Conservation (phyloP, 2,888 invertebrate species). For the Pharmacophagus antenor region DNA sequence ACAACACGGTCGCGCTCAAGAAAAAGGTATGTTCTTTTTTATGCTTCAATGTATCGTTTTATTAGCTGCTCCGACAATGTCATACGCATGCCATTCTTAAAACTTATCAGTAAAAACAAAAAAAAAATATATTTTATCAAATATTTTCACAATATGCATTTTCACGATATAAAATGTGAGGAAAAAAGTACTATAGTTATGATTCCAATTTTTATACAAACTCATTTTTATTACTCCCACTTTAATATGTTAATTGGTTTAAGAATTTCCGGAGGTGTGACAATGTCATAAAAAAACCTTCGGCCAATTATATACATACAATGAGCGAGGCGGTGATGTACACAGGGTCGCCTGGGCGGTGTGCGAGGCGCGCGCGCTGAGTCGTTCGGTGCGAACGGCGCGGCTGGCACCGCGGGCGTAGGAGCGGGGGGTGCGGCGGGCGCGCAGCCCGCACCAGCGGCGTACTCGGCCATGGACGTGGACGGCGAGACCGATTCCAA, state of each 20-base stretch:
- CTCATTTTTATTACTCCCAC: no score
- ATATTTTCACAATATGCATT: no score
- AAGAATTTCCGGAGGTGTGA: no score
- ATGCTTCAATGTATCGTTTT: not conserved
- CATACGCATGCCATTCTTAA: no score
- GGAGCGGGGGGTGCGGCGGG: conserved; percentile 53
- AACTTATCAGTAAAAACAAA: no score
- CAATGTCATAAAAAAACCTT: not conserved
- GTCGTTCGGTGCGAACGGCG: conserved; percentile 40
- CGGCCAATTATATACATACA: not conserved
- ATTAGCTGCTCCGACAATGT: no score
- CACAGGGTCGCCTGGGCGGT: conserved; percentile 56
- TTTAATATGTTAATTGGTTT: no score
- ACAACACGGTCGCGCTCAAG: conserved; percentile 54
- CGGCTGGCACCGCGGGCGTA: conserved; percentile 48
- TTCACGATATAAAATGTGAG: no score
- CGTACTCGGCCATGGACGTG: conserved; percentile 92
- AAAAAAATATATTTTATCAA: no score
- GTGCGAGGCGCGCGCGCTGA: conserved; percentile 47
- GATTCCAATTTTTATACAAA: no score
- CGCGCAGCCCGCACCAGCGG: conserved; percentile 70
- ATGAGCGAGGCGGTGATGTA: not conserved
- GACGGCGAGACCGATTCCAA: conserved; percentile 99
- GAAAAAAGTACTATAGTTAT: no score
- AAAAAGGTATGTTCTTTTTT: conserved; percentile 54